Evolutionary conservation across 1,140 invertebrate species (phyloP).

Genomic region (Diachasma alloeum): DNA sequence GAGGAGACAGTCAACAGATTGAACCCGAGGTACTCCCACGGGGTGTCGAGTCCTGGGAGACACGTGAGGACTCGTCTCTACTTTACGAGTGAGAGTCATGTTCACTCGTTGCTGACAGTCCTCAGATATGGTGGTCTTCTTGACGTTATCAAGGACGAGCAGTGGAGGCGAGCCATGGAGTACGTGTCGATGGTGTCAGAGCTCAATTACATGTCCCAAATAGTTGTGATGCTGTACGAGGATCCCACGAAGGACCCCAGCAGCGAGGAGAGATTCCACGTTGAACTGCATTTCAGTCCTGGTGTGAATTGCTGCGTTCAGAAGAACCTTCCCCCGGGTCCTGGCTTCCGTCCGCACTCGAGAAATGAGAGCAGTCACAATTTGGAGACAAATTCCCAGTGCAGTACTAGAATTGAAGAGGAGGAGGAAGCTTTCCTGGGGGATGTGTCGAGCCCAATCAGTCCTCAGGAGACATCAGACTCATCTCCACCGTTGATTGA

Average conservation of each 20-base stretch:
- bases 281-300: constrained; percentile 97
- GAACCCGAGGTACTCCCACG: constrained; percentile 97
- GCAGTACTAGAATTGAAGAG: constrained; percentile 74
- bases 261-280: constrained; percentile 92
- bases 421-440: constrained; percentile 58
- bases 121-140: constrained; percentile 92
- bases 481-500: constrained; percentile 51
- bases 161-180: constrained; percentile 98
- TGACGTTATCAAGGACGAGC: constrained; percentile 91
- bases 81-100: constrained; percentile 99
- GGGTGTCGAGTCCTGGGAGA: constrained; percentile 95
- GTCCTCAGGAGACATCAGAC: constrained; percentile 41
- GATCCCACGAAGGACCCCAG: constrained; percentile 94
- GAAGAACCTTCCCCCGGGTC: constrained; percentile 91
- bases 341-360: constrained; percentile 91
- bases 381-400: constrained; percentile 58
- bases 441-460: constrained; percentile 35
- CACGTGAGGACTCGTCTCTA: constrained; percentile 97
- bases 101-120: constrained; percentile 96
- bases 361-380: constrained; percentile 75
- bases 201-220: constrained; percentile 99
- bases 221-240: constrained; percentile 99
- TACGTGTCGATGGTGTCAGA: constrained; percentile 97
- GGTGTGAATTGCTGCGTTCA: constrained; percentile 96
- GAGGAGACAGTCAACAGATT: constrained; percentile 94